A percentile compares a stretch with the other conserved stretches of the same genome.
phyloP scores from a whole-genome alignment of 2,113 vertebrate genomes.

The Melanocharis versteri region DNA sequence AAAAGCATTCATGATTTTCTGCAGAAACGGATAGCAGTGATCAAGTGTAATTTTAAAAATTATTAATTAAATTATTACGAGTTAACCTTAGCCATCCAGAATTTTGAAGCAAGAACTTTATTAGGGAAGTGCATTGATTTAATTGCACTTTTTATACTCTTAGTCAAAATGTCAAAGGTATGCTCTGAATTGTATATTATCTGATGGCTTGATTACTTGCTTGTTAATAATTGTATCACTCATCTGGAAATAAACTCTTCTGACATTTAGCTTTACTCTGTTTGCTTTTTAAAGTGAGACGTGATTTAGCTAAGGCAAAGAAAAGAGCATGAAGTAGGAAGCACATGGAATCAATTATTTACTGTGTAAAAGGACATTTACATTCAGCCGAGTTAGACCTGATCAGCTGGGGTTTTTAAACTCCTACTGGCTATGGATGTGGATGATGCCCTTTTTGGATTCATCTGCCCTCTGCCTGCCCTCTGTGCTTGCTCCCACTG shows the following conservation, averaged over 20 bases:
- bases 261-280: constrained; percentile 16
- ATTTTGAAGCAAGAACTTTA: neutral
- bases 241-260: constrained; percentile 19
- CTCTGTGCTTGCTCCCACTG: neutral
- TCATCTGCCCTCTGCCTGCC: neutral
- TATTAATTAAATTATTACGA: neutral
- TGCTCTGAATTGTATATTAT: constrained; percentile 25
- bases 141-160: neutral
- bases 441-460: neutral
- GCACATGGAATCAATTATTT: constrained; percentile 2
- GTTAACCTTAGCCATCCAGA: neutral
- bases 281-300: neutral
- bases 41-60: neutral
- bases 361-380: neutral
- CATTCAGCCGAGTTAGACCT: neutral
- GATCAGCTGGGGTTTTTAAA: neutral
- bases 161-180: constrained; percentile 10
- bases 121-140: neutral
- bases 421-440: neutral
- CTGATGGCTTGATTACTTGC: constrained; percentile 26
- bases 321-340: neutral
- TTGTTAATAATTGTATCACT: constrained; percentile 25
- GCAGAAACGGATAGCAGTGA: neutral
- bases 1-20: neutral
- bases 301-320: neutral